A percentile compares a stretch with the other conserved stretches of the same genome.
Evolutionary conservation across 2,888 invertebrate species (phyloP).

Genomic region (Lochmaea crataegi): DNA sequence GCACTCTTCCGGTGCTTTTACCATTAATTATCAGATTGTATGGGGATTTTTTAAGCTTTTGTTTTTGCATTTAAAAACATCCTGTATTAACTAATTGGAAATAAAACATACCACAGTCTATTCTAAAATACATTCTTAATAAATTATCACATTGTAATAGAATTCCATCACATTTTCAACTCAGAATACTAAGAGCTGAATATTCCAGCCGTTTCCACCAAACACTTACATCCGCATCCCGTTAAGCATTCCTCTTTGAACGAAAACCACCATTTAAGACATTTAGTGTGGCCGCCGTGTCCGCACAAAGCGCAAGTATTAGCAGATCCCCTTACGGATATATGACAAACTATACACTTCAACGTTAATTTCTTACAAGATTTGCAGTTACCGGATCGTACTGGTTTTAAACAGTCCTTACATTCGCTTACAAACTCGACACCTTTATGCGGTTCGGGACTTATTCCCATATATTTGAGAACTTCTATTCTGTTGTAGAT

Average conservation of each 20-base stretch:
- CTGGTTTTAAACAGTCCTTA: constrained; percentile 74
- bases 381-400: constrained; percentile 77
- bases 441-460: constrained; percentile 65
- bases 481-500: constrained; percentile 69
- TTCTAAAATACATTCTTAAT: constrained; percentile 1
- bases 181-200: constrained; percentile 60
- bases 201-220: constrained; percentile 74
- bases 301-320: constrained; percentile 91
- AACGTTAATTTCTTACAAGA: constrained; percentile 80
- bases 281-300: constrained; percentile 91
- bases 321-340: constrained; percentile 86
- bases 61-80: no score
- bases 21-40: no score
- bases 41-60: no score
- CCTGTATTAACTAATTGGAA: background rate
- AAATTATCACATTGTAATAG: constrained; percentile 40
- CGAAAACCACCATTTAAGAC: constrained; percentile 86
- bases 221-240: constrained; percentile 92
- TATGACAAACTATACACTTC: constrained; percentile 86
- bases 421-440: constrained; percentile 83
- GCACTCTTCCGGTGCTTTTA: no score
- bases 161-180: constrained; percentile 33
- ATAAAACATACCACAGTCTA: background rate
- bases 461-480: constrained; percentile 70
- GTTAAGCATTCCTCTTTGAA: constrained; percentile 85